A percentile compares a stretch with the other conserved stretches of the same genome.
Conservation (phyloP, 1,140 invertebrate genomes). For the Homarus americanus region DNA sequence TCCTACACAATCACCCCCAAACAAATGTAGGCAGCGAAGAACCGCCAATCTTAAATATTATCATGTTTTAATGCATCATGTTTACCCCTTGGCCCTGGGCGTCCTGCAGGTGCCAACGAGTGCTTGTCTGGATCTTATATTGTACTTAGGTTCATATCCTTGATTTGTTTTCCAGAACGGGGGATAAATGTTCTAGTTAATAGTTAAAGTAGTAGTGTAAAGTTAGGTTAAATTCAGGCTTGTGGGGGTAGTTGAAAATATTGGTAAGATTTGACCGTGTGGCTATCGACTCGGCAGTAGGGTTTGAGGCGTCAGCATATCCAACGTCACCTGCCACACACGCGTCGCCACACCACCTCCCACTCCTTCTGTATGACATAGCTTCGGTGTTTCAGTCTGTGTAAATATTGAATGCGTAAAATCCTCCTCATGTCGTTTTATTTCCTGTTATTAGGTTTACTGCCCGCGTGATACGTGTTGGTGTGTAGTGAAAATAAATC, state of each 20-base stretch:
- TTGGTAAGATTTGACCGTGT: no score
- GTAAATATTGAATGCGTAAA: not conserved
- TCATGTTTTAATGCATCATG: conserved; percentile 31
- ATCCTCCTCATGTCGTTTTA: not conserved
- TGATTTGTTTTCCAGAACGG: no score
- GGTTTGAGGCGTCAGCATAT: not conserved
- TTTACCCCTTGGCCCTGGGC: not conserved
- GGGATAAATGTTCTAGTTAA: no score
- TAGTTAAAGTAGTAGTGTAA: no score
- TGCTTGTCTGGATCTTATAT: no score
- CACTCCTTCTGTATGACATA: not conserved
- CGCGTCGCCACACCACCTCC: no score
- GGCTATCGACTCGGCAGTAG: no score
- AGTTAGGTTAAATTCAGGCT: no score
- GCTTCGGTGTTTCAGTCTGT: not conserved
- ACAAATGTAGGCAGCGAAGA: conserved; percentile 15
- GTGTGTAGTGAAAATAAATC: not conserved
- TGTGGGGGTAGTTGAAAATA: no score
- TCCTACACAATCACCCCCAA: not conserved
- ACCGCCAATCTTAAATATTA: conserved; percentile 20
- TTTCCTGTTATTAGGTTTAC: not conserved
- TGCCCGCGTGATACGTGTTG: not conserved
- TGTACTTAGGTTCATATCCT: no score
- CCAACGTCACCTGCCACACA: not conserved
- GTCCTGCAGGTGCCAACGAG: not conserved